Evolutionary conservation across 35 echinoderm and acorn worm genomes (phyloP).

Genomic region (Ophiothrix spiculata): DNA sequence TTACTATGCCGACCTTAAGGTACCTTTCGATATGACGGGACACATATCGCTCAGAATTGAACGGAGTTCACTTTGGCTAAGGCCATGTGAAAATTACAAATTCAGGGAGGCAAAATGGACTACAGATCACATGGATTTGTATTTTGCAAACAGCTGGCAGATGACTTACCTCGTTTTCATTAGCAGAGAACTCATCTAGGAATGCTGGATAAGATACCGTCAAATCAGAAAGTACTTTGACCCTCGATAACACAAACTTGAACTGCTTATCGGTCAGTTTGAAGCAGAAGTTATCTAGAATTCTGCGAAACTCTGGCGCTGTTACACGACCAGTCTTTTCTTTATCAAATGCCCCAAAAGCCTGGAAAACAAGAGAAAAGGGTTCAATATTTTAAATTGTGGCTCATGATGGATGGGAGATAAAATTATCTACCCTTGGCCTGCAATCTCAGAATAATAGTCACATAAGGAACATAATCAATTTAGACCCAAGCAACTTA

Average conservation of each 20-base stretch:
- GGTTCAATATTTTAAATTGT: background rate
- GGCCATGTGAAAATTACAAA: too few relatives aligned
- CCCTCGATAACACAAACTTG: conserved; percentile 78
- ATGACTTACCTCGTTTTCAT: conserved; percentile 73
- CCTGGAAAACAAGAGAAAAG: conserved; percentile 41
- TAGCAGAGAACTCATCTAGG: conserved; percentile 87
- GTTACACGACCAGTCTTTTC: conserved; percentile 76
- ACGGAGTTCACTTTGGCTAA: too few relatives aligned
- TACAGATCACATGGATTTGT: too few relatives aligned
- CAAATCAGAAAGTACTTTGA: conserved; percentile 78
- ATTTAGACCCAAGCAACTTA: too few relatives aligned
- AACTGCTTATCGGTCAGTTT: conserved; percentile 96
- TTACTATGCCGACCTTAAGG: too few relatives aligned
- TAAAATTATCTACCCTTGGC: background rate
- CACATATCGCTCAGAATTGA: too few relatives aligned
- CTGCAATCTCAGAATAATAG: too few relatives aligned
- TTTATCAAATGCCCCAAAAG: conserved; percentile 95
- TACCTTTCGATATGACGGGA: too few relatives aligned
- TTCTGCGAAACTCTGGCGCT: conserved; percentile 75
- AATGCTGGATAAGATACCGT: conserved; percentile 80
- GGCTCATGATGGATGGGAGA: too few relatives aligned
- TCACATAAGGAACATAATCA: too few relatives aligned
- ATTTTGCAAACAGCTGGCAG: too few relatives aligned
- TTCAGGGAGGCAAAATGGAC: too few relatives aligned
- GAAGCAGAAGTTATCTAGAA: conserved; percentile 96